Evolutionary conservation across 2,113 vertebrate genomes (phyloP), one percentile per base, ranked within the genome.

Genomic region (Chaenogobius annularis): DNA sequence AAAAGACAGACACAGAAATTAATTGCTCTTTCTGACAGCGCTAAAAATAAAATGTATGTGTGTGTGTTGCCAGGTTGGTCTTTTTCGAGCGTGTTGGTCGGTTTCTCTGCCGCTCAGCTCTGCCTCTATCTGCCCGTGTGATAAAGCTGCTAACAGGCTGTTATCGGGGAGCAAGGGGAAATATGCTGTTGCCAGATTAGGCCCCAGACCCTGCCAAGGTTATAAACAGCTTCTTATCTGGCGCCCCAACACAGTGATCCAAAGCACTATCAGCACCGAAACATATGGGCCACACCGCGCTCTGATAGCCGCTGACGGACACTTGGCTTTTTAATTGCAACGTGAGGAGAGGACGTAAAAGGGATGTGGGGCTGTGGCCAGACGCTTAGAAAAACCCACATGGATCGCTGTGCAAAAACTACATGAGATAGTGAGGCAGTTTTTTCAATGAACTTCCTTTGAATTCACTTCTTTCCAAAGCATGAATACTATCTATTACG

Each of bases 171-270:
- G 95, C 93, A 88, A 86, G 95, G 94, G 96, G 95, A 97, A 97
- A 98, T 96, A 96, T 98, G 96, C 95, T 97, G 88, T 94, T 95
- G 94, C 92, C 96, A 98, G 97, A 99, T 99, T 99, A 98, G 95
- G 93, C 93, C 94, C 94, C 94, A 93, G 95, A 94, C 95, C 95
- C 94, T 95, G 96, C 95, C 96, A 96, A 96, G 95, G 96, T 97
- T 97, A 98, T 97, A 97, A 99, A 97, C 95, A 96, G 95, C 95
- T 94, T 87, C 92, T 96, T 99, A 99, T 99, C 96, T 89, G 90
- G 91, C 92, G 91, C 94, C 94, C 93, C 94, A 97, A 96, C 96
- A 96, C 94, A 96, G 94, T 97, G 96, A 97, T 96, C 95, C 95
- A 92, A 58, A 93, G 94, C 95, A 94, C 94, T 96, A 97, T 97